Conservation (phyloP, 2,797 vertebrate species). For the Bovichtus variegatus region DNA sequence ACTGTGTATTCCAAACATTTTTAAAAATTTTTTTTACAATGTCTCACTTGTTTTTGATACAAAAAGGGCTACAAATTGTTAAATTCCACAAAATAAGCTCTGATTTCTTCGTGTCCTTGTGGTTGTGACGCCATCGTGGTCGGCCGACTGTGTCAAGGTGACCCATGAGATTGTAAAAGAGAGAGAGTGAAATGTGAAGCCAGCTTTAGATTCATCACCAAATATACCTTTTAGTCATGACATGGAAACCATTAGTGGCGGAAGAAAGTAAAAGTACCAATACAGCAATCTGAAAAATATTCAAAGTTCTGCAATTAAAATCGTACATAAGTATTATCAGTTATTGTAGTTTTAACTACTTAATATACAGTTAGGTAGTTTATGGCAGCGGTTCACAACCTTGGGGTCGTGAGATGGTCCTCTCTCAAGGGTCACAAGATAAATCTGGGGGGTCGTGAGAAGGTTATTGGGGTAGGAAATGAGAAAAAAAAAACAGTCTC, state of each 20-base stretch:
- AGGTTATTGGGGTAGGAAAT: too few species aligned
- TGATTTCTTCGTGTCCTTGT: conserved; percentile 47
- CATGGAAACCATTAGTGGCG: not conserved
- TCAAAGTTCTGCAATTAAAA: not conserved
- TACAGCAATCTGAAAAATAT: too few species aligned
- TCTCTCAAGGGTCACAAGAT: too few species aligned
- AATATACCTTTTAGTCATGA: not conserved
- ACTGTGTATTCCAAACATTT: conserved; percentile 32
- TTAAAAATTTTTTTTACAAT: too few species aligned
- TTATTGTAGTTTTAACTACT: not conserved
- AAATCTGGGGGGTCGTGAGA: too few species aligned
- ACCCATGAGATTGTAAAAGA: conserved; percentile 25
- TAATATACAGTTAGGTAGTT: not conserved
- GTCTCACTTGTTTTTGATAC: conserved; percentile 49
- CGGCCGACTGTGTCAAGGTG: conserved; percentile 48
- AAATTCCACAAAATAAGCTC: conserved; percentile 30
- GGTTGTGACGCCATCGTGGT: conserved; percentile 15
- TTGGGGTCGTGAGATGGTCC: too few species aligned
- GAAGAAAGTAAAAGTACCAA: too few species aligned
- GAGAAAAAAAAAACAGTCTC: too few species aligned
- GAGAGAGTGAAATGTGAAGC: too few species aligned
- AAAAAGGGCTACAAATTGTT: conserved; percentile 20
- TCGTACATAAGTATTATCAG: not conserved
- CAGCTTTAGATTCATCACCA: not conserved
- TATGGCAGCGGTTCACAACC: not conserved